Conservation (phyloP, 2,113 vertebrate genomes). For the Eira barbara region DNA sequence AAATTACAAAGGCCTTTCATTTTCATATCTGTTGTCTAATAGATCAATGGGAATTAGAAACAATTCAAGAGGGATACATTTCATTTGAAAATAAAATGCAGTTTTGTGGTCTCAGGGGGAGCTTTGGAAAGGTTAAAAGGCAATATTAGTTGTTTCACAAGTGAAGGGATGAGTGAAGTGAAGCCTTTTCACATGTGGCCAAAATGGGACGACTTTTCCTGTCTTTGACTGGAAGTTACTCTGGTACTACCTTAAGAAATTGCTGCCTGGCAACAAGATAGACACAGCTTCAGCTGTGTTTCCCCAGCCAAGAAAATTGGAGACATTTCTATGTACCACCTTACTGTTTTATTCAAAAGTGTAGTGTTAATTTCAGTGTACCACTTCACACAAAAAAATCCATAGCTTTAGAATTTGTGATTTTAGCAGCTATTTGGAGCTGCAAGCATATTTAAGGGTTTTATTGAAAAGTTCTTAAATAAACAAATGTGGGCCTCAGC, state of each 20-base stretch:
- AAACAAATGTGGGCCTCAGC: conserved; percentile 54
- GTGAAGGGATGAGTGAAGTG: neutral
- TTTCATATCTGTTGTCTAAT: neutral
- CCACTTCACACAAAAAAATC: neutral
- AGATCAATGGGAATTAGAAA: neutral
- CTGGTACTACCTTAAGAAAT: conserved; percentile 11
- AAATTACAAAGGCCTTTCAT: neutral
- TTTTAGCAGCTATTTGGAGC: conserved; percentile 37
- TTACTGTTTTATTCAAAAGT: conserved; percentile 46
- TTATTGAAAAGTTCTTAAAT: conserved; percentile 59
- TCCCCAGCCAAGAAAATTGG: conserved; percentile 40
- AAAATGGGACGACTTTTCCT: neutral
- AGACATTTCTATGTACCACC: neutral
- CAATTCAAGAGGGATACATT: neutral
- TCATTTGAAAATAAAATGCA: neutral
- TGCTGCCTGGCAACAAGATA: neutral
- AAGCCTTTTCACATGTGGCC: neutral
- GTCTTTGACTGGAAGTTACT: neutral
- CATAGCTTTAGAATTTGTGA: conserved; percentile 56
- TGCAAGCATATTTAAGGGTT: conserved; percentile 40
- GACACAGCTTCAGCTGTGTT: conserved; percentile 22
- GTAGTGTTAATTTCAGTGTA: conserved; percentile 44
- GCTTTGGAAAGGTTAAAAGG: neutral
- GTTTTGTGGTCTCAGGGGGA: neutral
- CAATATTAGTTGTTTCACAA: neutral